Percentiles rank a stretch among this genome's conserved stretches.
These are phyloP conservation scores for Ischnus inquisitorius DNA, from an alignment of 2,888 invertebrate species.

Conservation along the genomic window DNA sequence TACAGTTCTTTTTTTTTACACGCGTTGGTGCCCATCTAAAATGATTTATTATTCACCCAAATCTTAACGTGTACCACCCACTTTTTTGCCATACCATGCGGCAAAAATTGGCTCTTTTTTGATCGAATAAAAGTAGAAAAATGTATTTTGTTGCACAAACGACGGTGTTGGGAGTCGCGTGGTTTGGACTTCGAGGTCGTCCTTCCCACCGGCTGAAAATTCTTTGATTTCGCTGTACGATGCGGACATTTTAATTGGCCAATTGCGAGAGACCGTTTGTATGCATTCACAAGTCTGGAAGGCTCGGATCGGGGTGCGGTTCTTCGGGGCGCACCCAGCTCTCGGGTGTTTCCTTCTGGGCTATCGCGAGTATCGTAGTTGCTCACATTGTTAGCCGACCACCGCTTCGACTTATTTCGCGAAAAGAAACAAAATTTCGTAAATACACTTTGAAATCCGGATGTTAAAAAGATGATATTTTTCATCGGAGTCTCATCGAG, in stretches of 20 bases:
- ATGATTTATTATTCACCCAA: no score
- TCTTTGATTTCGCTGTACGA: neutral
- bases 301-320: conserved; percentile 52
- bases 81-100: no score
- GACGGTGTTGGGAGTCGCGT: neutral
- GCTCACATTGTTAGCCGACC: neutral
- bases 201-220: neutral
- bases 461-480: no score
- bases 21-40: no score
- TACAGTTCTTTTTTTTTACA: no score
- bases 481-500: no score
- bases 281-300: neutral
- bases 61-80: no score
- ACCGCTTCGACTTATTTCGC: neutral
- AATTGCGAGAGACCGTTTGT: conserved; percentile 11
- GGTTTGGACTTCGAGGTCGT: conserved; percentile 8
- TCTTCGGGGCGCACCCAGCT: conserved; percentile 42
- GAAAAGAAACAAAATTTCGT: neutral
- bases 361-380: neutral
- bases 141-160: neutral
- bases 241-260: conserved; percentile 14
- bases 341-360: conserved; percentile 42
- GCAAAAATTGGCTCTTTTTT: no score
- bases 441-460: neutral
- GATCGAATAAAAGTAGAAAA: no score